These are phyloP conservation scores for Barypeithes pellucidus DNA, from an alignment of 2,888 invertebrate genomes.

Conservation along the genomic window DNA sequence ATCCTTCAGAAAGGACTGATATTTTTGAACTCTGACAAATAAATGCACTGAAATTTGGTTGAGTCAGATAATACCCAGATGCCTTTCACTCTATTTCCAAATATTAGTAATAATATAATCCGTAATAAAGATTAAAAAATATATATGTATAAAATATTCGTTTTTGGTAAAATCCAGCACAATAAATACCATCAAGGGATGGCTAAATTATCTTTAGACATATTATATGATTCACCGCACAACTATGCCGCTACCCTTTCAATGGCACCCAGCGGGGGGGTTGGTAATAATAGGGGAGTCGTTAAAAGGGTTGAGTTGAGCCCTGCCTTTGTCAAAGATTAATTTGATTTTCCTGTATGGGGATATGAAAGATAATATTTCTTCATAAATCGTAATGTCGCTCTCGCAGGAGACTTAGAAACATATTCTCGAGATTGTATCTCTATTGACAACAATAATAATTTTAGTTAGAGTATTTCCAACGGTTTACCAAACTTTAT, in stretches of 20 bases:
- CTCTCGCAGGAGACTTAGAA: neutral
- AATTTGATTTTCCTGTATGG: slow-evolving; percentile 22
- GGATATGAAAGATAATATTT: slow-evolving; percentile 14
- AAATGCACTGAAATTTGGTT: too few species aligned
- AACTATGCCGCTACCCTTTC: slow-evolving; percentile 23
- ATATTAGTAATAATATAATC: too few species aligned
- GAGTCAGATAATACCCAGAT: too few species aligned
- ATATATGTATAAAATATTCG: too few species aligned
- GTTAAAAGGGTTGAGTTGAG: slow-evolving; percentile 35
- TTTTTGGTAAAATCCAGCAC: neutral
- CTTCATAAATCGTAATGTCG: slow-evolving; percentile 8
- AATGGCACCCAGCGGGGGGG: slow-evolving; percentile 39
- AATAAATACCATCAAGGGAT: slow-evolving; percentile 19
- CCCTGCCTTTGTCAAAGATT: slow-evolving; percentile 48
- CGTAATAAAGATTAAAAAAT: too few species aligned
- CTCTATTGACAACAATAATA: slow-evolving; percentile 8
- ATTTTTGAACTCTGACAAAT: too few species aligned
- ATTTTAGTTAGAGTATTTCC: neutral
- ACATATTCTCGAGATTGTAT: neutral
- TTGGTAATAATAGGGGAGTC: slow-evolving; percentile 40
- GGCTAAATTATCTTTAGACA: slow-evolving; percentile 31
- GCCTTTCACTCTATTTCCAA: too few species aligned
- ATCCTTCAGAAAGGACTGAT: too few species aligned
- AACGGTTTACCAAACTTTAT: too few species aligned
- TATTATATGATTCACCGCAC: slow-evolving; percentile 36